These are phyloP conservation scores for Drosophila setifemur DNA, from an alignment of 1,140 invertebrate species.

Conservation along the genomic window DNA sequence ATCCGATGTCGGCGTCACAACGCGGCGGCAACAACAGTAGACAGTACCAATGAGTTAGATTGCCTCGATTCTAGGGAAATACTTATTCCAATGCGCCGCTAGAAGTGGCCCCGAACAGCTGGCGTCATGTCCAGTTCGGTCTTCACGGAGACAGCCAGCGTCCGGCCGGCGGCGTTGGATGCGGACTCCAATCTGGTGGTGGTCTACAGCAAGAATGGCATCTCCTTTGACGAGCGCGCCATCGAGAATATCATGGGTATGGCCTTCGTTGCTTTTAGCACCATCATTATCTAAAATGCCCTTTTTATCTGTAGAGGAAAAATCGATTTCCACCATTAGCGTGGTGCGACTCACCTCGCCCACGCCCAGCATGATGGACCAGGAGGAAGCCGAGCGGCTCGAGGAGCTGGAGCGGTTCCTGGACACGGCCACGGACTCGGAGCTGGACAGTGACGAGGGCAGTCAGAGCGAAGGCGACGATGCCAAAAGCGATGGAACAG, in stretches of 20 bases:
- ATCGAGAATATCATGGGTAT: constrained; percentile 88
- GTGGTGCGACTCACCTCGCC: constrained; percentile 79
- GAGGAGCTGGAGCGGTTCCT: constrained; percentile 62
- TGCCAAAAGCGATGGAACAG: constrained; percentile 45
- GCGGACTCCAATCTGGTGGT: constrained; percentile 84
- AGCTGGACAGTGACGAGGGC: constrained; percentile 48
- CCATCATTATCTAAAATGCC: not conserved
- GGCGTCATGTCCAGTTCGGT: constrained; percentile 74
- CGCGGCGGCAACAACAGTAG: constrained; percentile 54
- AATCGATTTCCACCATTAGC: constrained; percentile 76
- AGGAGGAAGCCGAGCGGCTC: constrained; percentile 67
- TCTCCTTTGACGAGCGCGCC: constrained; percentile 88
- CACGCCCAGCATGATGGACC: constrained; percentile 79
- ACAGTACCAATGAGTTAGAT: constrained; percentile 49
- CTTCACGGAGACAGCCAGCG: constrained; percentile 62
- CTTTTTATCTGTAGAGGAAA: constrained; percentile 57
- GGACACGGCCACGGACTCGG: constrained; percentile 47
- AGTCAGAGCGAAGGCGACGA: constrained; percentile 45
- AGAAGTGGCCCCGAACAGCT: constrained; percentile 9
- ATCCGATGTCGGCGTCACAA: constrained; percentile 66
- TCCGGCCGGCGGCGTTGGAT: constrained; percentile 39
- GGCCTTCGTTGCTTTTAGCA: not conserved
- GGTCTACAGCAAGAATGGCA: constrained; percentile 89
- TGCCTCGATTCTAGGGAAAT: not conserved
- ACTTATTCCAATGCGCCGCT: constrained; percentile 23